Evolutionary conservation across 2,888 invertebrate species (phyloP), one percentile per base, ranked within the genome.

Genomic region (Tolmerus cingulatus): DNA sequence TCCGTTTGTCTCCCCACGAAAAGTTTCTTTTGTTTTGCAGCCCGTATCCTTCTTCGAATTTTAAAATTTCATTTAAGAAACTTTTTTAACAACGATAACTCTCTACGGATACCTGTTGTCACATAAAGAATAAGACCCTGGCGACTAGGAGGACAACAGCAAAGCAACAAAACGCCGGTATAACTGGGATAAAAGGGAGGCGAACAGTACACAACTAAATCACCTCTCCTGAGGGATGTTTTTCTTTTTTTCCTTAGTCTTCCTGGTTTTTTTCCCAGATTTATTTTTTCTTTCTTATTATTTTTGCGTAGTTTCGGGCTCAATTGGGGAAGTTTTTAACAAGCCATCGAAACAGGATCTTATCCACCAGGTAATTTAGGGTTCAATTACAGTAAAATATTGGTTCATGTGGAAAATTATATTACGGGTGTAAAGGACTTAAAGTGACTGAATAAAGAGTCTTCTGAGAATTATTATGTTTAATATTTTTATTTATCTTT

Each of bases 41-140:
- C 66, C 66, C 27, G 66, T 23, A 27, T 66, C 66, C 66, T 23
- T 57, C 23, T 23, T 74, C 76, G 34, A 19, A 78, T 37, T 40
- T 78, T 78, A 78, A 78, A 78, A 78, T 40, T 78, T 78, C 78
- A 78, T 78, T 78, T 78, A 23, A 43, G 14, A 78, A 37, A 78
- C 23, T 78, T 78, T 46, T 51, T 23, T 40, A 78, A 78, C 78
- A 78, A 78, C 40, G 46, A 78, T 78, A 78, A 40, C 12, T 78
- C 78, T 76, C 78, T 46, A 43, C 43, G 78, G 78, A 78, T 78
- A 78, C 78, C 78, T 78, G 78, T 78, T 78, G 78, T 78, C 76
- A 76, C 34, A 76, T 76, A 76, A 76, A 76, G 76, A 76, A 76
- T 76, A 76, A 76, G 76, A 30, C 23, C 66, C 66, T 12, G 66